Evolutionary conservation across 1,140 invertebrate genomes (phyloP), one percentile per base, ranked within the genome.

Genomic region (Cydia amplana): DNA sequence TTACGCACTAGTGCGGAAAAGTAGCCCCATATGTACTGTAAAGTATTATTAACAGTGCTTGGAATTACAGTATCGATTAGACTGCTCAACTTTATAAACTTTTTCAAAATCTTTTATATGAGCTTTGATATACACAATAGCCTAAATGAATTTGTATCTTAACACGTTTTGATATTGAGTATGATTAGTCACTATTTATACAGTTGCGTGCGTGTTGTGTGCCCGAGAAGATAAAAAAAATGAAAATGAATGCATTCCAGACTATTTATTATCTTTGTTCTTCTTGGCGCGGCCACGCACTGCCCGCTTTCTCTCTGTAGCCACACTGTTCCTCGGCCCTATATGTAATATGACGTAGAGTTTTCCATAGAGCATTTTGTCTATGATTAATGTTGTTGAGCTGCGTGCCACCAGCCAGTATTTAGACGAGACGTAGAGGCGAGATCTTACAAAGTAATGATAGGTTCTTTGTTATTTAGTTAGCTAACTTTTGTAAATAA

Each of bases 391-490:
- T 73, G 80, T 83, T 82, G 83, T 78, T 76, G 83, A 73, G 80
- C 84, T 80, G 80, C 80, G 70, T 83, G 81, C 73, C 72, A 75
- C 81, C 85, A 84, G 83, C 85, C 87, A 91, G 91, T 91, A 90
- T 91, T 90, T 86, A 90, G 84, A 86, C 80, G 82, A 64, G 63
- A 83, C 85, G 83, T 83, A 83, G 79, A 82, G 83, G 82, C 85
- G 83, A 78, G 77, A 82, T 85, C 82, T 82, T 84, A 87, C 84
- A 87, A 84, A 83, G 82, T 91, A 87, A 87, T 86, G 81, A 89
- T 91, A 91, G 83, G 85, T 88, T 87, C 85, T 89, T 92, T 92
- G 91, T 92, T 92, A 91, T 92, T 92, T 92, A 92, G 91, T 92
- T 91, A 91, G 88, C 87, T 91, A 91, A 92, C 87, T 86, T 84